phyloP scores from a whole-genome alignment of 2,888 invertebrate genomes.

The Andrena dorsata region DNA sequence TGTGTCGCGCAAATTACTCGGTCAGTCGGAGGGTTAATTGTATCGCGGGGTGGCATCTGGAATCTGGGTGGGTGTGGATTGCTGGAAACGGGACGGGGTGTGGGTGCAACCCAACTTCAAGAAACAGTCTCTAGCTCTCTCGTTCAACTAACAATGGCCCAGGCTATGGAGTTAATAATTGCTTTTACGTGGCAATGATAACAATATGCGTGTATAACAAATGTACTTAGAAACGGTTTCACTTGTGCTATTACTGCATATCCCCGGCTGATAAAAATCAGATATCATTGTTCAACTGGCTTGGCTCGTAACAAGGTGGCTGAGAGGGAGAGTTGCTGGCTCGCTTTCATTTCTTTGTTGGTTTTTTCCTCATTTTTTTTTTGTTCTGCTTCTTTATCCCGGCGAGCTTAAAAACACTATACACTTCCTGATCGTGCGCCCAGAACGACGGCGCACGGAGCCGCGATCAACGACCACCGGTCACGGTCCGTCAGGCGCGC shows the following conservation, averaged over 20 bases:
- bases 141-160: conserved; percentile 75
- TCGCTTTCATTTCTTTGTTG: conserved; percentile 21
- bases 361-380: neutral
- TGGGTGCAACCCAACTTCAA: conserved; percentile 69
- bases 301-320: conserved; percentile 71
- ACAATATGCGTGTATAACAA: conserved; percentile 79
- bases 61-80: neutral
- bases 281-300: conserved; percentile 74
- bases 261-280: conserved; percentile 73
- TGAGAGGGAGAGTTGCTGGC: conserved; percentile 59
- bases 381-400: conserved; percentile 6
- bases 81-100: neutral
- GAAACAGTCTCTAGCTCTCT: conserved; percentile 73
- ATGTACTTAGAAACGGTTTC: conserved; percentile 77
- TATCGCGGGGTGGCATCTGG: conserved; percentile 13
- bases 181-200: conserved; percentile 77
- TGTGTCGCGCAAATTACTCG: conserved; percentile 20
- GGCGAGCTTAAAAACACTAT: conserved; percentile 71
- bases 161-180: conserved; percentile 77
- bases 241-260: conserved; percentile 72
- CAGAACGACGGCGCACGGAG: conserved; percentile 60
- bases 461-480: conserved; percentile 61
- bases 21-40: conserved; percentile 10
- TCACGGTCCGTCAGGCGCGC: conserved; percentile 68
- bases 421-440: conserved; percentile 71